phyloP scores from a whole-genome alignment of 1,140 invertebrate genomes.

The Bombus cullumanus region DNA sequence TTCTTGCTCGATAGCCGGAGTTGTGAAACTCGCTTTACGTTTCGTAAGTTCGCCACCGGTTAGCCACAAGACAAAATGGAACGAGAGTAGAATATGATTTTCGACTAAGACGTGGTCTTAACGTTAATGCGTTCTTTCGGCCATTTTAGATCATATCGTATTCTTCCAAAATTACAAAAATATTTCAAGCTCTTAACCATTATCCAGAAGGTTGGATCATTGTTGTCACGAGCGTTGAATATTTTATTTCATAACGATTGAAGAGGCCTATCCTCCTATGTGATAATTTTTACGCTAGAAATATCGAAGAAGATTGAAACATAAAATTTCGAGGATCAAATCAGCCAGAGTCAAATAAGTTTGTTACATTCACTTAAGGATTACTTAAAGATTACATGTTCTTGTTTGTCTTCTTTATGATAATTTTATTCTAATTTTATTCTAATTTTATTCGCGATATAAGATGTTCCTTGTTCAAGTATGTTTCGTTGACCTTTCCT shows the following conservation, averaged over 20 bases:
- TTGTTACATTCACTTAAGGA: too few species aligned
- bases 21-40: constrained; percentile 37
- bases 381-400: too few species aligned
- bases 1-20: background rate
- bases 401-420: background rate
- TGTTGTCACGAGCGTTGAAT: too few species aligned
- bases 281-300: too few species aligned
- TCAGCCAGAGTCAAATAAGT: background rate
- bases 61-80: constrained; percentile 4
- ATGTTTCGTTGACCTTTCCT: constrained; percentile 17
- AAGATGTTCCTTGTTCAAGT: background rate
- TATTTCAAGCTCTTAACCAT: background rate
- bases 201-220: too few species aligned
- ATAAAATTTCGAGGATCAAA: too few species aligned
- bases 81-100: constrained; percentile 42
- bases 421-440: background rate
- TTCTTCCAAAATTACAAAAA: background rate
- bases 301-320: too few species aligned
- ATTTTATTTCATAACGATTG: background rate
- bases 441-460: background rate
- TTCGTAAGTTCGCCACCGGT: constrained; percentile 26
- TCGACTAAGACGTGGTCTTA: background rate
- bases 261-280: too few species aligned
- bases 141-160: background rate
- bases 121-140: background rate